Evolutionary conservation across 2,888 invertebrate genomes (phyloP).

Genomic region (Strigamia transsilvanica): DNA sequence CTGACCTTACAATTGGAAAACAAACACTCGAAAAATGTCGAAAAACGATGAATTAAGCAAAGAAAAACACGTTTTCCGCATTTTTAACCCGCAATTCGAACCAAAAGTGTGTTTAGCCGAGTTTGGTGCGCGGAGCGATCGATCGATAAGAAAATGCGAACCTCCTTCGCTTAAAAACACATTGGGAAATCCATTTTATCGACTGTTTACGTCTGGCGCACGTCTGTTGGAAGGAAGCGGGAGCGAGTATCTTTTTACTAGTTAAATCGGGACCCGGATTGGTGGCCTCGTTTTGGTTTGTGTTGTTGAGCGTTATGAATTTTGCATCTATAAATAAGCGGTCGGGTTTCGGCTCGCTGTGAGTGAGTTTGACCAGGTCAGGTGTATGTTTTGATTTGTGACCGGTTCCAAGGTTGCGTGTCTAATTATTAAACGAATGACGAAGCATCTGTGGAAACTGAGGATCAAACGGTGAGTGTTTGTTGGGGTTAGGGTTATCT

Average conservation of each 20-base stretch:
- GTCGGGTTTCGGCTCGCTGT: not conserved
- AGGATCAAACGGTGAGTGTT: constrained; percentile 4
- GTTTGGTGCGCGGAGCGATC: not conserved
- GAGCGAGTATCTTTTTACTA: constrained; percentile 27
- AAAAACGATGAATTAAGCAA: not conserved
- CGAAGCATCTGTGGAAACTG: constrained; percentile 1
- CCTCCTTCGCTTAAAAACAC: not conserved
- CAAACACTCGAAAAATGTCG: not conserved
- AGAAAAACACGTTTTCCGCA: not conserved
- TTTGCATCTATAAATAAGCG: not conserved
- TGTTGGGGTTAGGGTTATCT: not conserved
- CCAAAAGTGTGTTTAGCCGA: not conserved
- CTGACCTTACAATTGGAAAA: constrained; percentile 5
- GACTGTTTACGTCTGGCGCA: not conserved
- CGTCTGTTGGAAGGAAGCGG: no score
- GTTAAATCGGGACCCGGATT: not conserved
- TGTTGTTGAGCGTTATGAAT: not conserved
- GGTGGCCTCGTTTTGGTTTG: not conserved
- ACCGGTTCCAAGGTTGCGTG: not conserved
- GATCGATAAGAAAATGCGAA: not conserved
- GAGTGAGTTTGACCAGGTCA: not conserved
- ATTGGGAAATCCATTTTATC: not conserved
- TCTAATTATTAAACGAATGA: not conserved
- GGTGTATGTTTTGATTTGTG: not conserved
- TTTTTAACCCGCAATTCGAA: not conserved